A percentile compares a stretch with the other conserved stretches of the same genome.
These are phyloP conservation scores for Morbakka virulenta DNA, from an alignment of 30 jellyfish, hydroid and myxozoan species.

Conservation along the genomic window DNA sequence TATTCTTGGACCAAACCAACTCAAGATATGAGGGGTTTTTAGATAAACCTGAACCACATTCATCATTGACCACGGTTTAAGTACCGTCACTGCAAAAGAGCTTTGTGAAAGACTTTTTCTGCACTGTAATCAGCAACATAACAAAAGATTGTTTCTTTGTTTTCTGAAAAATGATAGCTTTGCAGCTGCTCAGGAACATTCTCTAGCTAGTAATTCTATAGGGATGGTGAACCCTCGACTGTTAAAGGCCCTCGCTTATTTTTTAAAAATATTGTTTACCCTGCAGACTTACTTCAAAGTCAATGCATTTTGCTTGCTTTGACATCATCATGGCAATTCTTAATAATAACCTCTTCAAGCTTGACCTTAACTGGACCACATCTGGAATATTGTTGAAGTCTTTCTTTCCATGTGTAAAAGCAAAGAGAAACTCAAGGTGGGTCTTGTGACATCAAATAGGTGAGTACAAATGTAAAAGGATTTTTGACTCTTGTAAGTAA, in stretches of 20 bases:
- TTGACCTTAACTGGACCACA: slow-evolving; percentile 33
- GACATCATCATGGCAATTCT: slow-evolving; percentile 41
- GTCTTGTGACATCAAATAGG: slow-evolving; percentile 65
- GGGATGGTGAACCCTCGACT: too few relatives aligned
- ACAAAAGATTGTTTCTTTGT: slow-evolving; percentile 31
- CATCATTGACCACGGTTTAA: too few relatives aligned
- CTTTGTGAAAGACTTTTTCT: too few relatives aligned
- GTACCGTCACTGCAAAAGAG: too few relatives aligned
- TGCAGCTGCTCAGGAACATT: not conserved
- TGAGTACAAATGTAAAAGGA: slow-evolving; percentile 45
- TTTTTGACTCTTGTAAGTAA: too few relatives aligned
- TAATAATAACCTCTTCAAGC: slow-evolving; percentile 20
- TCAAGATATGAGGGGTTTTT: too few relatives aligned
- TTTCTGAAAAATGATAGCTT: not conserved
- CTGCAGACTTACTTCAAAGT: slow-evolving; percentile 4
- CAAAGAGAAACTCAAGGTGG: slow-evolving; percentile 56
- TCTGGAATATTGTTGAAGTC: slow-evolving; percentile 53
- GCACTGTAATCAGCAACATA: slow-evolving; percentile 56
- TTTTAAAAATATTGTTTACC: too few relatives aligned
- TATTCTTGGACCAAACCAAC: too few relatives aligned
- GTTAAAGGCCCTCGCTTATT: too few relatives aligned
- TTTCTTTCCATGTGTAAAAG: slow-evolving; percentile 40
- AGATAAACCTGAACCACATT: too few relatives aligned
- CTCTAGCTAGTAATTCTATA: too few relatives aligned
- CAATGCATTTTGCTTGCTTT: slow-evolving; percentile 42